Evolutionary conservation across 2,888 invertebrate species (phyloP).

Genomic region (Conchocele bisecta): DNA sequence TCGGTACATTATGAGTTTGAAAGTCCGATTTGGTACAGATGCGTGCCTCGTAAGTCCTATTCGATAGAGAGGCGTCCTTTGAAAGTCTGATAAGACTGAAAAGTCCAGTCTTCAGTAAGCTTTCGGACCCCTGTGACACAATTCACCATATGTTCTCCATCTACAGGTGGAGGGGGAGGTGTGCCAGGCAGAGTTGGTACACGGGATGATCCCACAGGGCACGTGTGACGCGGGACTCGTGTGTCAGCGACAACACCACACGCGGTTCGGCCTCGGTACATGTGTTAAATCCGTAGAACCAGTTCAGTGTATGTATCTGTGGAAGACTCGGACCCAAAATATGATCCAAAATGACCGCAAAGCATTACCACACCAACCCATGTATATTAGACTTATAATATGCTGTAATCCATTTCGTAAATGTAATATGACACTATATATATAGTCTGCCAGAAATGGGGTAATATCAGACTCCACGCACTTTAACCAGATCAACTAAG

Average conservation of each 20-base stretch:
- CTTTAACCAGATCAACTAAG: too few relatives aligned
- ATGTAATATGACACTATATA: too few relatives aligned
- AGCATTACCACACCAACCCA: neutral
- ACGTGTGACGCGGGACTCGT: conserved; percentile 65
- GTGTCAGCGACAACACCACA: conserved; percentile 44
- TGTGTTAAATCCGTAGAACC: too few relatives aligned
- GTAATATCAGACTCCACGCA: too few relatives aligned
- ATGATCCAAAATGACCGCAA: neutral
- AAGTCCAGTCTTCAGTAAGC: too few relatives aligned
- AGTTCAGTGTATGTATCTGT: too few relatives aligned
- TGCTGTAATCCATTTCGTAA: neutral
- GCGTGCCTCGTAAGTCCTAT: too few relatives aligned
- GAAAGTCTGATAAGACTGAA: too few relatives aligned
- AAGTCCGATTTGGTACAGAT: too few relatives aligned
- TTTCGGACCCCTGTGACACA: neutral
- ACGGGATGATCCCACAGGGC: conserved; percentile 54
- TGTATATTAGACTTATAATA: neutral
- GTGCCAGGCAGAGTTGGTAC: conserved; percentile 44
- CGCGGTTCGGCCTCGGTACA: conserved; percentile 47
- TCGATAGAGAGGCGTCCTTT: too few relatives aligned
- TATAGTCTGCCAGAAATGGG: too few relatives aligned
- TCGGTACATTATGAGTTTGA: too few relatives aligned
- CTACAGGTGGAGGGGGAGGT: conserved; percentile 59
- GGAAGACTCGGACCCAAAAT: neutral
- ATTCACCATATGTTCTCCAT: neutral